Base-by-base conservation (phyloP, 1,140 invertebrate species). In the Cryptotermes secundus region DNA sequence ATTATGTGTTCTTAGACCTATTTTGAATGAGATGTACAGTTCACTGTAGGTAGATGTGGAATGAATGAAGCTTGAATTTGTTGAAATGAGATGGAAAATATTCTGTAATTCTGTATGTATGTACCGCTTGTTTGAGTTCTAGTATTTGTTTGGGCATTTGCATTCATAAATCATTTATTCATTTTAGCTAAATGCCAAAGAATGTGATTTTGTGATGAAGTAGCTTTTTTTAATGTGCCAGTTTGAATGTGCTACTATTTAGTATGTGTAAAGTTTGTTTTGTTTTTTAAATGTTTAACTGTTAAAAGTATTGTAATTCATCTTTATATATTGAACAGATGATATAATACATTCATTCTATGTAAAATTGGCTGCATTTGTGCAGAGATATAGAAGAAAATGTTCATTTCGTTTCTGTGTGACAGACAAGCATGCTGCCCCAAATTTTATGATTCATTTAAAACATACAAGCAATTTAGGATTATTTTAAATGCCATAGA, bases 101-200 rank as follows among this genome's bases (percentile, higher is more conserved):
- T 38, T 81, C 9, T 81, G 10, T 38, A 81, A 7, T 35, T 26
- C 42, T 9, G 6, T 38, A 31, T 81, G 34, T 81, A 45, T 81
- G 35, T 81, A 38, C n/a, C 12, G 26, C 34, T 81, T n/a, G 42
- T 38, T 81, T 31, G 38, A n/a, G 31, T 36, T 81, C 22, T 34
- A 24, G 24, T n/a, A 42, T 26, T 81, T 42, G 80, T 81, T 81
- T 45, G 80, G 80, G 80, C 80, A 81, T 81, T 81, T 81, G 80
- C 80, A 81, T 81, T 81, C 16, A 45, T 45, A 81, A 26, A 35
- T 49, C 19, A 3, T 72, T n/a, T 72, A 31, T 31, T 72, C n/a
- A 72, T 34, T 24, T 81, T 81, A 81, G 80, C 80, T 81, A 38
- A 36, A 81, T 81, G 80, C 80, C 80, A 81, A 81, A 81, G 80